Conservation (phyloP, 2,113 vertebrate species). For the Pleuronectes platessa region DNA sequence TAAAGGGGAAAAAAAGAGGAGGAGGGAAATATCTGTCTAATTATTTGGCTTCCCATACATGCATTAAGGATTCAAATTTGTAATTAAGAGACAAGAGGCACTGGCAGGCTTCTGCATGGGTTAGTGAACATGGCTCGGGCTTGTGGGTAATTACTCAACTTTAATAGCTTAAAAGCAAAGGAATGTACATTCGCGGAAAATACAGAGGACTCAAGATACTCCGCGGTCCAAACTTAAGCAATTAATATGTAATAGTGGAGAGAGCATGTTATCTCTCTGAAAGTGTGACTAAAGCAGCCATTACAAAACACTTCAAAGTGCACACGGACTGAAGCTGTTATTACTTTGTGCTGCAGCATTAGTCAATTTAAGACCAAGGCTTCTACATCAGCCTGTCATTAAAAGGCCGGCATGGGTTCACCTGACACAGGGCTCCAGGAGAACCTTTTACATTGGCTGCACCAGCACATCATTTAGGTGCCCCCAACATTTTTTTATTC, state of each 20-base stretch:
- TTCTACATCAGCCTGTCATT: background rate
- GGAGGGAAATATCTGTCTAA: constrained; percentile 87
- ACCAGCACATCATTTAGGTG: too few species aligned
- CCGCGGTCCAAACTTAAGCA: constrained; percentile 76
- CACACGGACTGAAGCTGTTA: background rate
- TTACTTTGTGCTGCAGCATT: background rate
- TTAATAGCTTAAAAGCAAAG: constrained; percentile 86
- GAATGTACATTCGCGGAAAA: constrained; percentile 72
- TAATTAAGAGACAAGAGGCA: constrained; percentile 95
- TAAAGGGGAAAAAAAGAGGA: constrained; percentile 70
- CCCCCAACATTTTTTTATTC: too few species aligned
- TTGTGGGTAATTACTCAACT: constrained; percentile 87
- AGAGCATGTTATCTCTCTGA: constrained; percentile 25
- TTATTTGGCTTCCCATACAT: constrained; percentile 84
- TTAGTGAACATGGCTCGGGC: constrained; percentile 89
- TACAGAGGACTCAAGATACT: constrained; percentile 45
- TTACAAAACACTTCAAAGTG: constrained; percentile 10
- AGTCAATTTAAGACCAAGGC: background rate
- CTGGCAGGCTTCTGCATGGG: constrained; percentile 89
- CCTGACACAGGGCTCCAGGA: background rate
- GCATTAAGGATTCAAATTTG: constrained; percentile 75
- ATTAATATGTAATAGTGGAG: constrained; percentile 74
- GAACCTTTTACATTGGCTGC: too few species aligned
- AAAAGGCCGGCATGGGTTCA: background rate
- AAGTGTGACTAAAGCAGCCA: constrained; percentile 19